Conservation (phyloP, 2,113 vertebrate species). For the Euleptes europaea region DNA sequence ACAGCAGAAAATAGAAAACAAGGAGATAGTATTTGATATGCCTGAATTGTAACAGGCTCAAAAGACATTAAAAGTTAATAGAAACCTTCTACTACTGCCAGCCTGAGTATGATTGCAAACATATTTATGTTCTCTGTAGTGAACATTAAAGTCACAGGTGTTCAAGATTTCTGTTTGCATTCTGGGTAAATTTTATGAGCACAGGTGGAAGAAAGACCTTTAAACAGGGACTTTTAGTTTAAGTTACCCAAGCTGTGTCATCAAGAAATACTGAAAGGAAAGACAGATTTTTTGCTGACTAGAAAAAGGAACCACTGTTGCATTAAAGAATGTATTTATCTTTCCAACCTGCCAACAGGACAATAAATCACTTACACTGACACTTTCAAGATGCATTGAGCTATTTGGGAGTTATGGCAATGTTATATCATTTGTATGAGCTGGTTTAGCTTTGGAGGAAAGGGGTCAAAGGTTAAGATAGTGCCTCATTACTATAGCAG, state of each 20-base stretch:
- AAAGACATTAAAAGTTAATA: conserved; percentile 27
- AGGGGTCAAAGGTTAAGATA: conserved; percentile 51
- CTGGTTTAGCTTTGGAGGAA: conserved; percentile 27
- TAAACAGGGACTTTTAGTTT: conserved; percentile 5
- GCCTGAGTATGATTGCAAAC: neutral
- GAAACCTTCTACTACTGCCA: conserved; percentile 13
- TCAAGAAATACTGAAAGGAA: conserved; percentile 8
- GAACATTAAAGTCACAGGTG: conserved; percentile 35
- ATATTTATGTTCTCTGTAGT: conserved; percentile 3
- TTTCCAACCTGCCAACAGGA: neutral
- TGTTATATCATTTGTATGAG: conserved; percentile 35
- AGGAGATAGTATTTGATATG: neutral
- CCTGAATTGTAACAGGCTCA: conserved; percentile 9
- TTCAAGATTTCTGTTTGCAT: conserved; percentile 23
- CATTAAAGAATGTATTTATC: neutral
- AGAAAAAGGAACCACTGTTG: neutral
- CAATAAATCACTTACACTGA: conserved; percentile 49
- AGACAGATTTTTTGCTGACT: neutral
- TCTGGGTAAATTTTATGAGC: conserved; percentile 1
- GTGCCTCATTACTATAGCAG: conserved; percentile 48
- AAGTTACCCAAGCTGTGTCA: conserved; percentile 1
- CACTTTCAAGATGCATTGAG: conserved; percentile 29
- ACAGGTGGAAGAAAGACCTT: conserved; percentile 34
- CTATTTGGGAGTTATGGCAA: conserved; percentile 45
- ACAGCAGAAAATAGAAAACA: neutral